These are phyloP conservation scores for Chymomyza costata DNA, from an alignment of 1,140 invertebrate genomes.

Conservation along the genomic window DNA sequence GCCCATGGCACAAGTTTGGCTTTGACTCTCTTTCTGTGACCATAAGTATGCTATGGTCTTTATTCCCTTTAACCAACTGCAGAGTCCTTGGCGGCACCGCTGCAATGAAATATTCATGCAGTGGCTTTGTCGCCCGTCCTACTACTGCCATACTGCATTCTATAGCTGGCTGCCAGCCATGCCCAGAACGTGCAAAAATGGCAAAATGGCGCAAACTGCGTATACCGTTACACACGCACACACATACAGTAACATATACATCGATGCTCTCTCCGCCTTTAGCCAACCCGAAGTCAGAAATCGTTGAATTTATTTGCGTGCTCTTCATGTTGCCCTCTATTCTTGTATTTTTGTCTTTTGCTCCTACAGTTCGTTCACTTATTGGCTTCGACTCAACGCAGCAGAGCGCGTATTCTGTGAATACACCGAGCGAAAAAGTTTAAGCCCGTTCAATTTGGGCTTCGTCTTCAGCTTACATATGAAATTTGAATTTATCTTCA, in stretches of 20 bases:
- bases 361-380: constrained; percentile 59
- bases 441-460: background rate
- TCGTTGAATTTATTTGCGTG: constrained; percentile 57
- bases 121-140: constrained; percentile 2
- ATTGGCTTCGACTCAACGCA: too few relatives aligned
- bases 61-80: background rate
- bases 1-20: constrained; percentile 11
- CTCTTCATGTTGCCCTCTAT: constrained; percentile 15
- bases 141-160: constrained; percentile 24
- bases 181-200: constrained; percentile 51
- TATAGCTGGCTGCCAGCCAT: constrained; percentile 44
- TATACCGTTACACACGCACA: too few relatives aligned
- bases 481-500: background rate
- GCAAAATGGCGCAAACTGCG: constrained; percentile 24
- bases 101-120: constrained; percentile 5
- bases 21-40: background rate
- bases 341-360: constrained; percentile 11
- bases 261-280: too few relatives aligned
- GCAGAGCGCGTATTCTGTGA: too few relatives aligned
- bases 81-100: background rate
- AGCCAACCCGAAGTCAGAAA: constrained; percentile 23
- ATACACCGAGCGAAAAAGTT: too few relatives aligned
- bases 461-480: background rate
- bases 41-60: background rate
- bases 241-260: too few relatives aligned